Base-by-base conservation (phyloP, 2,797 vertebrate species). In the Channa striata region DNA sequence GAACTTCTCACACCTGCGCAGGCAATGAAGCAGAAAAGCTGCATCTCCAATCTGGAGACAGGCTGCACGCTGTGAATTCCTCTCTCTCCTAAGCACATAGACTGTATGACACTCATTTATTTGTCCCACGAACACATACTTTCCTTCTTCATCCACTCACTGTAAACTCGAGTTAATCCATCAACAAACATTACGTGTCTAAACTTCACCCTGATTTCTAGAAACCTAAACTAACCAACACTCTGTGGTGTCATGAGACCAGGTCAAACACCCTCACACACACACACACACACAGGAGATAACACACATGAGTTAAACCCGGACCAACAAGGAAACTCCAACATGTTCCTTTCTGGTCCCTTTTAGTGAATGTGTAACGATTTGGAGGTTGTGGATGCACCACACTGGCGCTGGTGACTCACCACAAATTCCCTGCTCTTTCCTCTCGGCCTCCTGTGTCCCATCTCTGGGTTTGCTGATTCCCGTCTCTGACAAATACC, bases 321-420 rank as follows among this genome's bases (percentile, higher is more conserved):
- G 7, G 17, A 40, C 39, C 39, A n/a, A n/a, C 42, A 17, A 16
- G 42, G 42, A 16, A 43, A 17, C 6, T 43, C 42, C 42, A 17
- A 43, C 42, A 43, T n/a, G 42, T n/a, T 9, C 42, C 25, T 30
- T 30, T 30, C 25, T 30, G 25, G 25, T 30, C 25, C 25, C 12
- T 6, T 43, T 2, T 43, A 16, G 14, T 43, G 42, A 9, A 43
- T 43, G 14, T 42, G 39, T 42, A 5, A 42, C 2, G 39, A 40
- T 13, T 8, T 43, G 42, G 17, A 43, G 16, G 7, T n/a, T 6
- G 42, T 8, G 16, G 1, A 33, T 23, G 43, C 42, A 51, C n/a
- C 46, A 37, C 20, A 36, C 39, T 10, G 36, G 43, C 37, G 67
- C 2, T 40, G 11, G 48, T 56, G 59, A 69, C 30, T 72, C 67